Evolutionary conservation across 2,888 invertebrate species (phyloP).

Genomic region (Uloborus plumipes): DNA sequence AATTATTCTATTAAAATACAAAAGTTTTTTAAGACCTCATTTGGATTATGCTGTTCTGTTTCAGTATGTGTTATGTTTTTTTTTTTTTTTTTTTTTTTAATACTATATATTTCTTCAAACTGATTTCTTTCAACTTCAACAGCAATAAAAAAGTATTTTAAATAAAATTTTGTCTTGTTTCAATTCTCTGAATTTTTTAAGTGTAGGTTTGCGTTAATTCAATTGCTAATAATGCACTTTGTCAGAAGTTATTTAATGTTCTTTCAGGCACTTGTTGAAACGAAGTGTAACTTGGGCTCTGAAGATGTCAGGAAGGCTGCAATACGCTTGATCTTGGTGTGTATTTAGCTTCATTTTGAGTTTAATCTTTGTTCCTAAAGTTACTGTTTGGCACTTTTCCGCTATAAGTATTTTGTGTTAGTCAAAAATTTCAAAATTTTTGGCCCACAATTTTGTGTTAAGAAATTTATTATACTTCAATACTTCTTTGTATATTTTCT

Average conservation of each 20-base stretch:
- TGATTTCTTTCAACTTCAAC: neutral
- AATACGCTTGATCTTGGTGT: slow-evolving; percentile 83
- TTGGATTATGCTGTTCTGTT: no score
- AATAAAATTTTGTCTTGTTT: neutral
- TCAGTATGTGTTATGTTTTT: no score
- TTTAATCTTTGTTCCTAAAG: no score
- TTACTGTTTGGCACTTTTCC: no score
- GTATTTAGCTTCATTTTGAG: slow-evolving; percentile 37
- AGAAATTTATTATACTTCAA: no score
- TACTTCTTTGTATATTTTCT: no score
- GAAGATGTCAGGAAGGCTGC: slow-evolving; percentile 87
- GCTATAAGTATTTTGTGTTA: no score
- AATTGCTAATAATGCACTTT: neutral
- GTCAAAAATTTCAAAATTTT: no score
- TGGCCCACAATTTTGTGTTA: no score
- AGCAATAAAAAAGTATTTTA: neutral
- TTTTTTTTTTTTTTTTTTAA: no score
- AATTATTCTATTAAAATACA: no score
- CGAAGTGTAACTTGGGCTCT: slow-evolving; percentile 84
- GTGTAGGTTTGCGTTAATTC: neutral
- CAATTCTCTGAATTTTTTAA: neutral
- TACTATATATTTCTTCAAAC: neutral
- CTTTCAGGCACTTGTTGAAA: slow-evolving; percentile 81
- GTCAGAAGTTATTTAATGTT: neutral
- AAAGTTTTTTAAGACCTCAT: no score